Percentiles rank a stretch among this genome's conserved stretches.
Conservation (phyloP, 1,140 invertebrate genomes). For the Bombus impatiens region DNA sequence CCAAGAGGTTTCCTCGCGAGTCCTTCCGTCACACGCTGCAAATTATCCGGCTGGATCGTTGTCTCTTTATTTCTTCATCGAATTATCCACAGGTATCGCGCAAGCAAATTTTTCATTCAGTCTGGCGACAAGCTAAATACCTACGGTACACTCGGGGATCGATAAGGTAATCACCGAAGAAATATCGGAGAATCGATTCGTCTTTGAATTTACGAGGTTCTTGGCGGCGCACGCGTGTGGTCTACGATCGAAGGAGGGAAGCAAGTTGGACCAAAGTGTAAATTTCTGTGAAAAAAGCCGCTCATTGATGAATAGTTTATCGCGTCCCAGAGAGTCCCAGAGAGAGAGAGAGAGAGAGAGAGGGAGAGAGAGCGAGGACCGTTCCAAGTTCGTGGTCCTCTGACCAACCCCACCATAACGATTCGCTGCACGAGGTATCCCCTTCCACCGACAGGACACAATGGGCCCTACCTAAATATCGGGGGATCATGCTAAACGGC, state of each 20-base stretch:
- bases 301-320: slow-evolving; percentile 71
- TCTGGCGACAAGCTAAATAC: background rate
- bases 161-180: too few relatives aligned
- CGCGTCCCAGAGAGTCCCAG: slow-evolving; percentile 41
- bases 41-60: background rate
- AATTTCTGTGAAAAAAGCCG: slow-evolving; percentile 57
- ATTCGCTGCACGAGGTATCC: slow-evolving; percentile 34
- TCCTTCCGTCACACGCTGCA: slow-evolving; percentile 14
- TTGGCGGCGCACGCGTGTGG: slow-evolving; percentile 54
- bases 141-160: too few relatives aligned
- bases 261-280: slow-evolving; percentile 43
- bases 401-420: slow-evolving; percentile 27
- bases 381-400: slow-evolving; percentile 1
- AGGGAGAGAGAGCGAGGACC: background rate
- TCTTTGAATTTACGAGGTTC: background rate
- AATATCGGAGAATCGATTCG: background rate
- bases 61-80: slow-evolving; percentile 10
- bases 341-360: too few relatives aligned
- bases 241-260: slow-evolving; percentile 15
- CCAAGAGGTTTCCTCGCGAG: background rate
- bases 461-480: slow-evolving; percentile 77
- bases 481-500: slow-evolving; percentile 81
- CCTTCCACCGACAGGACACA: slow-evolving; percentile 50
- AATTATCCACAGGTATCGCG: background rate
- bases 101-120: background rate